These are phyloP conservation scores for Drosophila carrolli DNA, from an alignment of 1,140 invertebrate species.

Conservation along the genomic window DNA sequence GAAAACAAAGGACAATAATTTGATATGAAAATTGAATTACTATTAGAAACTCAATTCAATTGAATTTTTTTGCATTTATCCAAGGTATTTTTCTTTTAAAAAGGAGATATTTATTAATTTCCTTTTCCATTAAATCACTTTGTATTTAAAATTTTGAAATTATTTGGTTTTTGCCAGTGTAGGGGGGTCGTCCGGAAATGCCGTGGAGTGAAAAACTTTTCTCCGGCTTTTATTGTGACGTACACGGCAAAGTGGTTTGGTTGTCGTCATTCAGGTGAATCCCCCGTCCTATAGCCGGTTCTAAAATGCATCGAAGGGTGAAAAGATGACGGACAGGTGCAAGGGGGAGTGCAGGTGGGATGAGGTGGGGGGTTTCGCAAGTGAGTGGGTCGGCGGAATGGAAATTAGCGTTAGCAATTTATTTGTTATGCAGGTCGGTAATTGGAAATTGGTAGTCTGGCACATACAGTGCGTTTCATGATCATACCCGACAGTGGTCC, in stretches of 20 bases:
- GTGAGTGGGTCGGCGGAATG: conserved; percentile 35
- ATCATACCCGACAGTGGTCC: conserved; percentile 8
- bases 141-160: background rate
- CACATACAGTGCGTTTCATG: conserved; percentile 15
- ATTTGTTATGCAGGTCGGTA: conserved; percentile 35
- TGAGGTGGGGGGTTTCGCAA: conserved; percentile 8
- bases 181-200: conserved; percentile 45
- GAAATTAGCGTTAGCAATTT: conserved; percentile 40
- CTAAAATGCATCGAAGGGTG: conserved; percentile 23
- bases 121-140: too few relatives aligned
- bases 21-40: too few relatives aligned
- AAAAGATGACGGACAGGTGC: background rate
- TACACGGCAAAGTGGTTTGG: conserved; percentile 1
- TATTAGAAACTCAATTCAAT: too few relatives aligned
- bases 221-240: conserved; percentile 32
- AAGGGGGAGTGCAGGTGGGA: background rate
- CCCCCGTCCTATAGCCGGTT: conserved; percentile 32
- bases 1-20: too few relatives aligned
- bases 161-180: background rate
- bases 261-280: conserved; percentile 41
- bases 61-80: too few relatives aligned
- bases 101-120: too few relatives aligned
- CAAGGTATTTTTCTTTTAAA: too few relatives aligned
- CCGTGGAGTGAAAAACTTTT: conserved; percentile 34
- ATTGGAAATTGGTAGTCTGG: conserved; percentile 17